Evolutionary conservation across 1,140 invertebrate genomes (phyloP).

Genomic region (Leguminivora glycinivorella): DNA sequence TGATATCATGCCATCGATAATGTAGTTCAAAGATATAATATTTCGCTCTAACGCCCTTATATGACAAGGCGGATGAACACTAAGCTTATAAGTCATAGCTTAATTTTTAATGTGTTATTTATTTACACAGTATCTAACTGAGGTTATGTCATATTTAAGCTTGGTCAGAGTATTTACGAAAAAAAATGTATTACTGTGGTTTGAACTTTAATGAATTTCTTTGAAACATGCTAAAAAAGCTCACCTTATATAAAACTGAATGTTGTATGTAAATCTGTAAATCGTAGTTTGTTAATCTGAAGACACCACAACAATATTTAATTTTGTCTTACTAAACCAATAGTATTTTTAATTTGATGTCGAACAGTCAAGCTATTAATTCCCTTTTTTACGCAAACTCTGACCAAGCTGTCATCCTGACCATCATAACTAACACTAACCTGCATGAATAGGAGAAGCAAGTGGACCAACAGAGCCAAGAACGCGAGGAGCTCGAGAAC

Average conservation of each 20-base stretch:
- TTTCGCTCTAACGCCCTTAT: constrained; percentile 1
- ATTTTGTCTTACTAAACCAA: no score
- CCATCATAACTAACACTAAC: constrained; percentile 37
- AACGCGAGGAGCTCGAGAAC: constrained; percentile 95
- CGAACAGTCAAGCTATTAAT: no score
- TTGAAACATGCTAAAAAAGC: no score
- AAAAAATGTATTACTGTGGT: background rate
- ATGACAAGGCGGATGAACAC: constrained; percentile 10
- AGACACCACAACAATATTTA: no score
- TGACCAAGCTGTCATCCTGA: background rate
- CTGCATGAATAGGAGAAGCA: constrained; percentile 86
- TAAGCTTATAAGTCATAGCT: background rate
- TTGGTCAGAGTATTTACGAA: background rate
- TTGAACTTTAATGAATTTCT: no score
- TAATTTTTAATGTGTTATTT: background rate
- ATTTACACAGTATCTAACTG: constrained; percentile 12
- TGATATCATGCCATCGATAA: background rate
- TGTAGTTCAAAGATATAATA: background rate
- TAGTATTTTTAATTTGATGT: no score
- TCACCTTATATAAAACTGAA: no score
- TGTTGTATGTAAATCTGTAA: no score
- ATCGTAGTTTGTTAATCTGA: no score
- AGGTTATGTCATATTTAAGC: background rate
- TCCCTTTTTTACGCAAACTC: background rate
- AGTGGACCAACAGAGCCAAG: constrained; percentile 91